A percentile compares a stretch with the other conserved stretches of the same genome.
phyloP scores from a whole-genome alignment of 2,113 vertebrate genomes.

The Corythoichthys haematopterus region DNA sequence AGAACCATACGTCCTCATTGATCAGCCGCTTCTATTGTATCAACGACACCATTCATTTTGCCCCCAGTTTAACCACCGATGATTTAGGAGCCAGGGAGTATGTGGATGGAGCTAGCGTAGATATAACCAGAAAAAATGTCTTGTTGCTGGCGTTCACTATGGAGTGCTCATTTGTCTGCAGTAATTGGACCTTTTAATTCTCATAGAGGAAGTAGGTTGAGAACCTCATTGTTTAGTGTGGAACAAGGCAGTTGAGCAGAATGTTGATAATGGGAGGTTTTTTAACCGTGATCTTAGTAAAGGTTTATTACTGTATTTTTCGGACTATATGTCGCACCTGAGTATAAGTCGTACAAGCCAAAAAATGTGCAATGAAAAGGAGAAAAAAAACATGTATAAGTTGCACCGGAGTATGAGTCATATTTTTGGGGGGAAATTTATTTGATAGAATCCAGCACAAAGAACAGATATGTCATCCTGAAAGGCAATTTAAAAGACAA shows the following conservation, averaged over 20 bases:
- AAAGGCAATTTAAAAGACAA: too few relatives aligned
- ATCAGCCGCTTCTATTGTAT: slow-evolving; percentile 52
- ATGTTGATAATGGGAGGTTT: slow-evolving; percentile 3
- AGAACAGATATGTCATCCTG: too few relatives aligned
- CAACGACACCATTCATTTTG: slow-evolving; percentile 49
- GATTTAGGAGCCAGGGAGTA: slow-evolving; percentile 39
- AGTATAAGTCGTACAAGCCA: too few relatives aligned
- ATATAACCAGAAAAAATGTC: slow-evolving; percentile 44
- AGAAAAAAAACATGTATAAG: too few relatives aligned
- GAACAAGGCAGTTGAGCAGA: slow-evolving; percentile 24
- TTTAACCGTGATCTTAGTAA: background rate
- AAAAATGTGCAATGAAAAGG: too few relatives aligned
- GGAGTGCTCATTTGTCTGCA: slow-evolving; percentile 52
- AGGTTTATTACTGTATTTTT: background rate
- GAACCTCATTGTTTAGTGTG: slow-evolving; percentile 16
- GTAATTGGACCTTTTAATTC: slow-evolving; percentile 57
- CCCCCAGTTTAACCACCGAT: slow-evolving; percentile 46
- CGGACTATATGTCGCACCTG: too few relatives aligned
- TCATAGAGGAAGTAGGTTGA: slow-evolving; percentile 34
- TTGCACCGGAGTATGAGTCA: too few relatives aligned
- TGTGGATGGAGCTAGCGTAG: slow-evolving; percentile 34
- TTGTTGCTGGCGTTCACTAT: slow-evolving; percentile 45
- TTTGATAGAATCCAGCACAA: too few relatives aligned
- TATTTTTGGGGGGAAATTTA: too few relatives aligned
- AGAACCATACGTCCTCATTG: slow-evolving; percentile 54